Percentiles rank a stretch among this genome's conserved stretches.
Conservation (phyloP, 2,113 vertebrate species). For the Perognathus longimembris region DNA sequence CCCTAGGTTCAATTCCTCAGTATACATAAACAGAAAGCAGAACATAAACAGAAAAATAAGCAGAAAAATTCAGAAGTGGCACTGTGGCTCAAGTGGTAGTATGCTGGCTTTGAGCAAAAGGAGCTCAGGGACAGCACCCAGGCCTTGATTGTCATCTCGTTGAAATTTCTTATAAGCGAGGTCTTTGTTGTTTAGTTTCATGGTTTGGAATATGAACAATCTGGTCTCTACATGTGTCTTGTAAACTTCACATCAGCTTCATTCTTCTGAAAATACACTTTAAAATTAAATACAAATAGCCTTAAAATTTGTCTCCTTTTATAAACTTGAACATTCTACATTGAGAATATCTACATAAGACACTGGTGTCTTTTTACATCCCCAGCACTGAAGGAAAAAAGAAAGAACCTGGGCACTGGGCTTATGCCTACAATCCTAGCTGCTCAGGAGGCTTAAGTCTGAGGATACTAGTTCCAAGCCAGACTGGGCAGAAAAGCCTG, state of each 20-base stretch:
- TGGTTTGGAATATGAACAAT: not conserved
- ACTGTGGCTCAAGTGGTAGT: no score
- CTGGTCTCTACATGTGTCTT: not conserved
- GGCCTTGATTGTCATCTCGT: not conserved
- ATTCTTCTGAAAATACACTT: not conserved
- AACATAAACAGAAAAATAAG: no score
- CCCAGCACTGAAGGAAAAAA: not conserved
- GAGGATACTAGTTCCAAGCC: no score
- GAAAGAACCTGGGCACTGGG: no score
- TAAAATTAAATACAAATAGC: constrained; percentile 14
- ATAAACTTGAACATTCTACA: not conserved
- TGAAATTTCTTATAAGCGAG: constrained; percentile 28
- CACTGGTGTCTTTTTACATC: not conserved
- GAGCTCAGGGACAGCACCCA: no score
- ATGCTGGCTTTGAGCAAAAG: no score
- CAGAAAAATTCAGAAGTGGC: no score
- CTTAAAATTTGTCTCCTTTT: not conserved
- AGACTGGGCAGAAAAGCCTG: no score
- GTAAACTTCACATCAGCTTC: constrained; percentile 9
- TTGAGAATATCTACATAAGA: not conserved
- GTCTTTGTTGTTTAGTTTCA: constrained; percentile 40
- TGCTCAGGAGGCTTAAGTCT: no score
- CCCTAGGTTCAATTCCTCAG: no score
- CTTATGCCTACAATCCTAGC: no score
- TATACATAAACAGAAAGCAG: no score